Base-by-base conservation (phyloP, 1,140 invertebrate species). In the Dendroctonus ponderosae region DNA sequence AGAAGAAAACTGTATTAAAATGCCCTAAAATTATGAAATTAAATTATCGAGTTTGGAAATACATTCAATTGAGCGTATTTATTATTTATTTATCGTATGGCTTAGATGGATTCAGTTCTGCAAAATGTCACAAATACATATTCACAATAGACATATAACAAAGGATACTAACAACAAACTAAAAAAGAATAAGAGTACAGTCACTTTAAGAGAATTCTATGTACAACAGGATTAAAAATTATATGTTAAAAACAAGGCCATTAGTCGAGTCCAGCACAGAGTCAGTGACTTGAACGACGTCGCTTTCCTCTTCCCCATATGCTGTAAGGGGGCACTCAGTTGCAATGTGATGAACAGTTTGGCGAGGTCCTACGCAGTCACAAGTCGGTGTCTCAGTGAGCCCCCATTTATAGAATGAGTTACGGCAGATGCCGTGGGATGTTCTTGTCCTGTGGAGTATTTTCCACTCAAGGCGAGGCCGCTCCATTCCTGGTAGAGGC, bases 381-480 rank as follows among this genome's bases (percentile, higher is more conserved):
- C 62, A 65, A 42, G 43, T 37, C 11, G 61, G 62, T n/a, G 51
- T 42, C 6, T 67, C 46, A 12, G 59, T 15, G 26, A 53, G n/a
- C 38, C 0, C 41, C 58, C 51, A 67, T 53, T 39, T 65, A 38
- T 64, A 56, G 38, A 44, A 46, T 5, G 49, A 44, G 66, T 63
- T 60, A 9, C 56, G 11, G 38, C 66, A 67, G 14, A 37, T 64
- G 12, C 60, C 66, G 41, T 63, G 66, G n/a, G 12, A 44, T 5
- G 60, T 67, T 67, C 58, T 54, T 8, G 63, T 62, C 42, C 59
- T 67, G 44, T 67, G 62, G 7, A 66, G 57, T n/a, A 52, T 66
- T 51, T 7, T 65, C 43, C n/a, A 44, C 43, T 44, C 43, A 44
- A 44, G 43, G 43, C 43, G 43, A 44, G 43, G 43, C 43, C n/a